Evolutionary conservation across 23 tunicate genomes (phyloP), one percentile per base, ranked within the genome.

Genomic region (Diplosoma virens): DNA sequence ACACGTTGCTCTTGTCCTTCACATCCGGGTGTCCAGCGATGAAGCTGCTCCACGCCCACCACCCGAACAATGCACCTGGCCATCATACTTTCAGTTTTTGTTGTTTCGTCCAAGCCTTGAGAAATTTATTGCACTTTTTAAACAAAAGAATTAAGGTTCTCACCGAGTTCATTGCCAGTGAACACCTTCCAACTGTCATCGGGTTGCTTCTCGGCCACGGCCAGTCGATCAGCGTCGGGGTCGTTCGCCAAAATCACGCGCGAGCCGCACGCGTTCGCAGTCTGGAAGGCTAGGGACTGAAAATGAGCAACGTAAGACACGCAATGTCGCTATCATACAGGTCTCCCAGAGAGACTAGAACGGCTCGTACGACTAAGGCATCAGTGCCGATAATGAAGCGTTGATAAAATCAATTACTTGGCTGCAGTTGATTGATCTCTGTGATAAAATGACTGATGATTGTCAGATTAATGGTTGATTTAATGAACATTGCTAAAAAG

Each of bases 161-260:
- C 30, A 92, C 97, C 99, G 23, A 94, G 71, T 52, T 94, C 99
- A 52, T 94, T 94, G 22, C 99, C 99, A 17, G 90, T 87, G 64
- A 94, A 94, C 16, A 83, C 94, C 34, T 79, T 88, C 99, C 99
- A 94, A 25, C 32, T 27, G 45, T 86, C 95, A 46, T 88, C 82
- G 0, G 56, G 61, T 47, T 66, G 80, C 50, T 94, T 94, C 69
- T 94, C 99, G 3, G 95, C 99, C 22, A 94, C 82, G 20, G 99
- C 99, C 22, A 94, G 87, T 70, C 99, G 63, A 64, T 94, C 99
- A 0, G 99, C 99, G 59, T 94, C 99, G 2, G 99, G 99, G 75
- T 94, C 99, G 59, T 88, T 87, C 11, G 99, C 99, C 22, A 94
- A 81, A 36, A 94, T 87, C 33, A 87, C 86, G 17, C 50, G 27